These are phyloP conservation scores for Mellilla xanthometata DNA, from an alignment of 2,888 invertebrate genomes.

Conservation along the genomic window DNA sequence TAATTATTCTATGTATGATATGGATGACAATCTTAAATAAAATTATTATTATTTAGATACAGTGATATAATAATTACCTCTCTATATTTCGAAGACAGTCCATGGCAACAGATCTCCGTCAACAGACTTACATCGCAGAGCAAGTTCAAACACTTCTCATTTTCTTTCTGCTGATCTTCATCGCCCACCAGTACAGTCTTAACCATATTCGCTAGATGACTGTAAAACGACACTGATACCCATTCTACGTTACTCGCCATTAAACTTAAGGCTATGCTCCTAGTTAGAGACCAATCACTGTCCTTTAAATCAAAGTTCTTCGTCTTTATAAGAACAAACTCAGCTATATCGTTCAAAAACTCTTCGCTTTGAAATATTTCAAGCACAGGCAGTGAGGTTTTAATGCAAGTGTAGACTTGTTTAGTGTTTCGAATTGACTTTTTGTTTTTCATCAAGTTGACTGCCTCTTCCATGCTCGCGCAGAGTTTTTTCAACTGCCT, in stretches of 20 bases:
- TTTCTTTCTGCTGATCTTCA: slow-evolving; percentile 52
- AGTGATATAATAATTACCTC: slow-evolving; percentile 57
- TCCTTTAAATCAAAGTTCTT: slow-evolving; percentile 59
- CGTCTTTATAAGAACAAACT: slow-evolving; percentile 56
- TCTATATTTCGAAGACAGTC: slow-evolving; percentile 66
- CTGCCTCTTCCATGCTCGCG: slow-evolving; percentile 61
- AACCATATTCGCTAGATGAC: slow-evolving; percentile 77
- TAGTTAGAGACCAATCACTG: slow-evolving; percentile 56
- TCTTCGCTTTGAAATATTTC: slow-evolving; percentile 82
- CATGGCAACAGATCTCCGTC: slow-evolving; percentile 85
- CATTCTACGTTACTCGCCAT: slow-evolving; percentile 81
- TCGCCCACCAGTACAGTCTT: slow-evolving; percentile 80
- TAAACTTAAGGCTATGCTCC: slow-evolving; percentile 73
- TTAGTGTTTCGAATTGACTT: slow-evolving; percentile 48
- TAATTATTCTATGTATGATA: too few relatives aligned
- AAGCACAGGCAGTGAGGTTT: slow-evolving; percentile 79
- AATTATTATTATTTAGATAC: too few relatives aligned
- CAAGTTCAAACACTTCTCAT: slow-evolving; percentile 78
- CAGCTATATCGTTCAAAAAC: slow-evolving; percentile 71
- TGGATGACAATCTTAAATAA: too few relatives aligned
- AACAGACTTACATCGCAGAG: slow-evolving; percentile 82
- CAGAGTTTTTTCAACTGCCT: slow-evolving; percentile 60
- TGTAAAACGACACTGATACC: slow-evolving; percentile 80
- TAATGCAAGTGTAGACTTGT: slow-evolving; percentile 66
- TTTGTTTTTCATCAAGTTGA: slow-evolving; percentile 61